These are phyloP conservation scores for Micronycteris hirsuta DNA, from an alignment of 2,113 vertebrate species.

Conservation along the genomic window DNA sequence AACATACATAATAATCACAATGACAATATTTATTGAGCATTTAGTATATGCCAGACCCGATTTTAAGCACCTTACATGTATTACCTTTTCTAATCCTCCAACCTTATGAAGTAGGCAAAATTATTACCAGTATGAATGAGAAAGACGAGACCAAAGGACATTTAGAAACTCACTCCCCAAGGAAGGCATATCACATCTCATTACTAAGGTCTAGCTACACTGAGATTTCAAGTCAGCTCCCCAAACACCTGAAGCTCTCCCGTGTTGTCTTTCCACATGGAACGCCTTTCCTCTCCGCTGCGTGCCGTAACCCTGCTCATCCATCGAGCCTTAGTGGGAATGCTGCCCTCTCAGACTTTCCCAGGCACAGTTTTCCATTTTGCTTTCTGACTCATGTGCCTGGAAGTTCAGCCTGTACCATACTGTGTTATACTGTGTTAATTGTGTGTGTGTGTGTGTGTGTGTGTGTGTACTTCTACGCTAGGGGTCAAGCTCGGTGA, in stretches of 20 bases:
- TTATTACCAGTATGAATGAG: neutral
- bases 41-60: neutral
- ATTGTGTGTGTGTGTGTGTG: neutral
- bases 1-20: neutral
- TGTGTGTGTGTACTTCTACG: fast-evolving
- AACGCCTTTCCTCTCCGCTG: neutral
- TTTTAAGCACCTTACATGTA: neutral
- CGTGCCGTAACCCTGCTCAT: neutral
- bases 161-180: neutral
- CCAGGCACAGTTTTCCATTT: neutral
- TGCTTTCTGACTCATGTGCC: neutral
- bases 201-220: neutral
- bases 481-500: neutral
- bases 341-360: neutral
- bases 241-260: neutral
- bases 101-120: neutral
- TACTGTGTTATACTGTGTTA: neutral
- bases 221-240: neutral
- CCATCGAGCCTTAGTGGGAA: neutral
- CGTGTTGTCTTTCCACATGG: neutral
- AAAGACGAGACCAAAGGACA: neutral
- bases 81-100: neutral
- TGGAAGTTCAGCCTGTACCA: neutral
- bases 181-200: neutral
- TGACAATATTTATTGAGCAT: fast-evolving